Percentiles rank a stretch among this genome's conserved stretches.
phyloP scores from a whole-genome alignment of 2,113 vertebrate species.

The Sorex araneus region DNA sequence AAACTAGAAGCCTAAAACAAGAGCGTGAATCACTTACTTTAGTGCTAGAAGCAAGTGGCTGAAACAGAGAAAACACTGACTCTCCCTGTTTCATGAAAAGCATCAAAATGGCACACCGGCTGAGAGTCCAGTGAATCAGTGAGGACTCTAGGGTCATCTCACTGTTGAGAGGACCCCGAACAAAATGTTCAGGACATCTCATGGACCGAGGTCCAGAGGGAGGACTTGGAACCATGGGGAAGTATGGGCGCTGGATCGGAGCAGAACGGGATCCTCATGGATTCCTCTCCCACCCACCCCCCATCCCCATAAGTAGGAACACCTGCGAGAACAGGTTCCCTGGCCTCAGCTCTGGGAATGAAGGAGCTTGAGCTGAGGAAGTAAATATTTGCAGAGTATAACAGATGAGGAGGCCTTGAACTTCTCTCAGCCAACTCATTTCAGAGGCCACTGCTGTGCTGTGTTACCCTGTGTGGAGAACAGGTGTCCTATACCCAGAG shows the following conservation, averaged over 20 bases:
- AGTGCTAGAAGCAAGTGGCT: no score
- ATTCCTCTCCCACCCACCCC: not conserved
- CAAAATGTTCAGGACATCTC: not conserved
- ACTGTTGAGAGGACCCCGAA: not conserved
- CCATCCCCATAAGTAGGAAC: not conserved
- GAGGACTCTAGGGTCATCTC: not conserved
- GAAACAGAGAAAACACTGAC: no score
- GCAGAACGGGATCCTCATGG: accelerated
- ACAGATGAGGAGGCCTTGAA: not conserved
- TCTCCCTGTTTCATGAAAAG: accelerated
- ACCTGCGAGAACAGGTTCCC: not conserved
- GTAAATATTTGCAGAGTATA: not conserved
- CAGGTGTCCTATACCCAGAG: not conserved
- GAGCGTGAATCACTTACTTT: no score
- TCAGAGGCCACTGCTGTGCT: not conserved
- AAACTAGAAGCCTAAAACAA: no score
- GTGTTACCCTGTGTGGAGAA: not conserved
- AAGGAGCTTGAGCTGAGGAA: not conserved
- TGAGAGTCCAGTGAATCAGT: accelerated
- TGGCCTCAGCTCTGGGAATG: not conserved
- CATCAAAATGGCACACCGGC: not conserved
- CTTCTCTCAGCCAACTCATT: not conserved
- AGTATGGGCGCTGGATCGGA: not conserved
- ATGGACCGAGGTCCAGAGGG: not conserved
- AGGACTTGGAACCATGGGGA: not conserved